These are phyloP conservation scores for Chaetodon auriga DNA, from an alignment of 2,113 vertebrate genomes.

Conservation along the genomic window DNA sequence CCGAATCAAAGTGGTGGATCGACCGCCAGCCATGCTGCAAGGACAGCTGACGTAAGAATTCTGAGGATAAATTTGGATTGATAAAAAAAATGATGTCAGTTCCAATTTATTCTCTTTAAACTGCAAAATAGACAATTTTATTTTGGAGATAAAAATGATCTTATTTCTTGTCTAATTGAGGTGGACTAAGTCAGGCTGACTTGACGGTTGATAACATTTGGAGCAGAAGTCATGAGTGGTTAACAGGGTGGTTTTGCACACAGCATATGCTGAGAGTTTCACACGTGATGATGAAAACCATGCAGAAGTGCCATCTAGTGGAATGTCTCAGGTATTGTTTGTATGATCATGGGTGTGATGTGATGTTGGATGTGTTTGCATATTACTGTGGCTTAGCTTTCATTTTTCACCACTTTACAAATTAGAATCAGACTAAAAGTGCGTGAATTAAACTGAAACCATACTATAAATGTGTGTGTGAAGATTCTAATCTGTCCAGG, in stretches of 20 bases:
- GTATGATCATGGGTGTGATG: background rate
- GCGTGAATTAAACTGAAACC: no score
- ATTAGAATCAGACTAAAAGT: background rate
- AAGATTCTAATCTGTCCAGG: no score
- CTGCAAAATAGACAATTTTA: slow-evolving; percentile 15
- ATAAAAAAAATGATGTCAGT: no score
- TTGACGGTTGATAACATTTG: background rate
- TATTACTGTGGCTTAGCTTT: background rate
- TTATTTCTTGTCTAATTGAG: background rate
- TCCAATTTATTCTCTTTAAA: background rate
- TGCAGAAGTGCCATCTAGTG: slow-evolving; percentile 44
- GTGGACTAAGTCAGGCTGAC: background rate
- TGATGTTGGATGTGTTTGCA: background rate
- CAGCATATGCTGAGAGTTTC: background rate
- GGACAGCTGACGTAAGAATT: no score
- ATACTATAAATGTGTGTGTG: no score
- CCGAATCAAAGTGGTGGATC: no score
- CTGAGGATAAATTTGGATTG: no score
- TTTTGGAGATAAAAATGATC: background rate
- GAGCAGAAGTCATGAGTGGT: background rate
- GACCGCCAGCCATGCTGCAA: no score
- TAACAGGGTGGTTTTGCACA: background rate
- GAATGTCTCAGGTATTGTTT: background rate
- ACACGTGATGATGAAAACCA: background rate
- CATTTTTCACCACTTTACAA: background rate